phyloP scores from a whole-genome alignment of 2,797 vertebrate species.

The Poeciliopsis turneri region DNA sequence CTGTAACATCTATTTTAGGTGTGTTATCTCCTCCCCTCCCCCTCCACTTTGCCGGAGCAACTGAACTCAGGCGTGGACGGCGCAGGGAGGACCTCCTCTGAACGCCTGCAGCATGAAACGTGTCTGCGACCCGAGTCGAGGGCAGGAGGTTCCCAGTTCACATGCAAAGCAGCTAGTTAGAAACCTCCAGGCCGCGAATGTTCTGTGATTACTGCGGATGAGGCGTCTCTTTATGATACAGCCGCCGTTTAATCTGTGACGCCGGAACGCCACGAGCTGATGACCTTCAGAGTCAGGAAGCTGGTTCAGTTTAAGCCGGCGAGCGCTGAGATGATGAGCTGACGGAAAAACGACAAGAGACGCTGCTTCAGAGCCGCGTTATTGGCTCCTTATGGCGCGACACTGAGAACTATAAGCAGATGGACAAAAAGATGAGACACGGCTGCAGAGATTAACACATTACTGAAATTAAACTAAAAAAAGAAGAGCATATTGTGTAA shows the following conservation, averaged over 20 bases:
- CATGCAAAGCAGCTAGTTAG: conserved; percentile 49
- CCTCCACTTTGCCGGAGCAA: conserved; percentile 14
- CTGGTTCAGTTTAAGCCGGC: not conserved
- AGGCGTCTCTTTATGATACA: conserved; percentile 3
- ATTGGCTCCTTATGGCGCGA: conserved; percentile 1
- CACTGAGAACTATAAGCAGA: conserved; percentile 8
- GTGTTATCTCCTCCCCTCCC: conserved; percentile 47
- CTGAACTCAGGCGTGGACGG: conserved; percentile 27
- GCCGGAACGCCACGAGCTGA: not conserved
- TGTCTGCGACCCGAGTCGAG: conserved; percentile 16
- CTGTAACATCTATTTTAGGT: conserved; percentile 79
- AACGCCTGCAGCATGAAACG: conserved; percentile 9
- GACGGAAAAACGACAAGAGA: not conserved
- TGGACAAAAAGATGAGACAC: conserved; percentile 31
- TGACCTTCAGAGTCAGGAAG: conserved; percentile 28
- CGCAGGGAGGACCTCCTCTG: conserved; percentile 12
- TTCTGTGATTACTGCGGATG: not conserved
- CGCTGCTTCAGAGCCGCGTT: not conserved
- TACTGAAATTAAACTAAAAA: conserved; percentile 53
- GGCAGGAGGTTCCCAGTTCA: conserved; percentile 35
- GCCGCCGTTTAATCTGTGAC: conserved; percentile 11
- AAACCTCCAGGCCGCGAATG: not conserved
- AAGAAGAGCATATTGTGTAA: conserved; percentile 46
- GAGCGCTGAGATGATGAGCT: not conserved
- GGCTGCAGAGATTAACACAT: conserved; percentile 51